Evolutionary conservation across 2,797 vertebrate genomes (phyloP).

Genomic region (Scyliorhinus canicula): DNA sequence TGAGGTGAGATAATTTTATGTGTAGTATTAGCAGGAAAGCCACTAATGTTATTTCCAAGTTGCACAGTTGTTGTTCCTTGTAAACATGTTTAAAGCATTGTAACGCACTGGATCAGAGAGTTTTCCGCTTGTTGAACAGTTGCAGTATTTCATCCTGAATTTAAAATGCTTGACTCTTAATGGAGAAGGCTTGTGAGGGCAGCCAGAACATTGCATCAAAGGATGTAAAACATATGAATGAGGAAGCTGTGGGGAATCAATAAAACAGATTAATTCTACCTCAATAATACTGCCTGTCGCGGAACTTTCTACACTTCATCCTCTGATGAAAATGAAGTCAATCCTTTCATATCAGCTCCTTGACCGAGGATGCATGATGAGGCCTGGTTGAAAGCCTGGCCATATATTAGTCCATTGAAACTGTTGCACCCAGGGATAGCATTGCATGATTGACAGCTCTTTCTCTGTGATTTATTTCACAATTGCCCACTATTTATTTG

Average conservation of each 20-base stretch:
- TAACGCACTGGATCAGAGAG: not conserved
- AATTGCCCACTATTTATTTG: too few species aligned
- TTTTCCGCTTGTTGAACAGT: not conserved
- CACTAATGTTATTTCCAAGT: not conserved
- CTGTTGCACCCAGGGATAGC: too few species aligned
- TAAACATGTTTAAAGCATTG: not conserved
- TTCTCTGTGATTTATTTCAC: too few species aligned
- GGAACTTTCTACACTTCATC: not conserved
- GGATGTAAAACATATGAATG: not conserved
- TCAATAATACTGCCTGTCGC: not conserved
- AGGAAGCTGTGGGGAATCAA: not conserved
- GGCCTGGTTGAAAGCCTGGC: too few species aligned
- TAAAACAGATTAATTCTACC: not conserved
- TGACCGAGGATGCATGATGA: too few species aligned
- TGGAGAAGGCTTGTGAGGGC: too few species aligned
- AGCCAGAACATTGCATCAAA: not conserved
- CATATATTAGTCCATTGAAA: too few species aligned
- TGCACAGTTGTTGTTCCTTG: not conserved
- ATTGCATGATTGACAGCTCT: too few species aligned
- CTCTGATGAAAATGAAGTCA: not conserved
- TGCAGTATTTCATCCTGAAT: not conserved
- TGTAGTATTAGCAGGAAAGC: not conserved
- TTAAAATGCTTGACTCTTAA: too few species aligned
- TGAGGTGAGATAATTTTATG: not conserved
- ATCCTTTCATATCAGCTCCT: not conserved